Conservation (phyloP, 2,888 invertebrate species). For the Stratiomys singularior region DNA sequence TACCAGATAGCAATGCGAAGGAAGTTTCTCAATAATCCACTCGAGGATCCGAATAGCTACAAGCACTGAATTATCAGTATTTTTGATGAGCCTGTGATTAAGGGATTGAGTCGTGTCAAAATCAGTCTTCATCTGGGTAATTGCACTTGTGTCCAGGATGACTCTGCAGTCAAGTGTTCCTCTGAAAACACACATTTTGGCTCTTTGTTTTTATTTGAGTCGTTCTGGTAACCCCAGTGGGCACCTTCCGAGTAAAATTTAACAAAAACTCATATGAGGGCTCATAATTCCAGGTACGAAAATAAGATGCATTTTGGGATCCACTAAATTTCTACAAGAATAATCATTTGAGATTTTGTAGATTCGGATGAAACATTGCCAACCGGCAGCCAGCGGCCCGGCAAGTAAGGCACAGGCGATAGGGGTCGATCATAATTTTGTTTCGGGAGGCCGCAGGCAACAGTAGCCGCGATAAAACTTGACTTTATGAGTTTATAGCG, state of each 20-base stretch:
- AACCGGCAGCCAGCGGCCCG: neutral
- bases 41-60: too few species aligned
- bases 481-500: conserved; percentile 46
- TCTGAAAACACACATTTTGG: too few species aligned
- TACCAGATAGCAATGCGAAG: neutral
- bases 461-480: conserved; percentile 44
- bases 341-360: neutral
- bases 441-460: conserved; percentile 15
- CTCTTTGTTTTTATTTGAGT: too few species aligned
- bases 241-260: too few species aligned
- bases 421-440: conserved; percentile 10
- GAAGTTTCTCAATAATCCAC: too few species aligned
- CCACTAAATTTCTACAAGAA: neutral
- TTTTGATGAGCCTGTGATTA: too few species aligned
- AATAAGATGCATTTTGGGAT: neutral
- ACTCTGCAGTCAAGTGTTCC: too few species aligned
- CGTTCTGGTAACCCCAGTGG: neutral
- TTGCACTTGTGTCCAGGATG: too few species aligned
- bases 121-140: too few species aligned
- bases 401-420: neutral
- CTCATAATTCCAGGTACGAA: conserved; percentile 14
- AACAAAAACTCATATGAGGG: neutral
- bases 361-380: conserved; percentile 8
- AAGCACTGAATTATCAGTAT: too few species aligned
- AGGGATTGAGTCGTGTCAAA: too few species aligned